A percentile compares a stretch with the other conserved stretches of the same genome.
Conservation (phyloP, 2,888 invertebrate genomes). For the Eurois occulta region DNA sequence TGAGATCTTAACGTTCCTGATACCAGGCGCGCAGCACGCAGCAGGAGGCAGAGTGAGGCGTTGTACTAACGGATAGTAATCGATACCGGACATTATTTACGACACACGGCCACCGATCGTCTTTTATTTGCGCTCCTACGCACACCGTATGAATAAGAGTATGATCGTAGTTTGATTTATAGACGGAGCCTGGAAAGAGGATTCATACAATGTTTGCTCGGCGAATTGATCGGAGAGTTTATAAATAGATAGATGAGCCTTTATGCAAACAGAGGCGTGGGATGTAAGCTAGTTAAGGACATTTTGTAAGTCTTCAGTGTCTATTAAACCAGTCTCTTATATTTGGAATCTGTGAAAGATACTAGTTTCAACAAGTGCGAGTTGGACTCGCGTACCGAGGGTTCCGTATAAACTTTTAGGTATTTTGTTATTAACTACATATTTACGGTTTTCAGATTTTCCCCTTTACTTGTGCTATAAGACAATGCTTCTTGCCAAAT, state of each 20-base stretch:
- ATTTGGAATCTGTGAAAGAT: neutral
- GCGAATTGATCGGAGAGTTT: conserved; percentile 40
- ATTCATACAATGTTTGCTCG: conserved; percentile 47
- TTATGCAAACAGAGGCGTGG: conserved; percentile 24
- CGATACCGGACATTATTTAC: conserved; percentile 82
- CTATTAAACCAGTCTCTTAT: neutral
- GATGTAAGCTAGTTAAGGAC: conserved; percentile 3
- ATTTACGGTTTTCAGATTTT: no score
- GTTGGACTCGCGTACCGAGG: no score
- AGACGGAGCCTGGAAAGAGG: conserved; percentile 20
- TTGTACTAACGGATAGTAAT: conserved; percentile 80
- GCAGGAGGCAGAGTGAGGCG: conserved; percentile 80
- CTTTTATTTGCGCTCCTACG: conserved; percentile 80
- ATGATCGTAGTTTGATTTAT: conserved; percentile 56
- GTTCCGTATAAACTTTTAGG: no score
- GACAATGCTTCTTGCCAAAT: no score
- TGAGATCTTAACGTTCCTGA: conserved; percentile 34
- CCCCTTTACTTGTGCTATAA: no score
- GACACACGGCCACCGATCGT: conserved; percentile 73
- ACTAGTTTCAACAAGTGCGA: no score
- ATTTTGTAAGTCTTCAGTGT: neutral
- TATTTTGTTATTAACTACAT: no score
- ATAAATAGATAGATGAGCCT: conserved; percentile 24
- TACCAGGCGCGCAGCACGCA: conserved; percentile 72
- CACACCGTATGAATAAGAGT: conserved; percentile 58